These are phyloP conservation scores for Cantharis lateralis DNA, from an alignment of 2,888 invertebrate species.

Conservation along the genomic window DNA sequence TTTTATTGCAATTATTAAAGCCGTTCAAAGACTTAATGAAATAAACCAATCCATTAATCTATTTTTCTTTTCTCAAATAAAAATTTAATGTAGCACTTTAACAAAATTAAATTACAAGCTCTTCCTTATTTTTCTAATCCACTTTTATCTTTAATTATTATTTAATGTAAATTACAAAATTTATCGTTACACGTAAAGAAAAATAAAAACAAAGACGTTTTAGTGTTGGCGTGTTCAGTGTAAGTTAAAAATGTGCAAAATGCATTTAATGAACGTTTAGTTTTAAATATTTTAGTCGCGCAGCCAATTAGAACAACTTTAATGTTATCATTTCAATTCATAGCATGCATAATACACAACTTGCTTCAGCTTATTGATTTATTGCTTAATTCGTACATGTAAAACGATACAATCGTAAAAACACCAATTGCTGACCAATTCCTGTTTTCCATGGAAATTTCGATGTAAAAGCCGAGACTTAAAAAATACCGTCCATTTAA, in stretches of 20 bases:
- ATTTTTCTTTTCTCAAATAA: not conserved
- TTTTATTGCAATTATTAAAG: not conserved
- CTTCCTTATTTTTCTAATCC: not conserved
- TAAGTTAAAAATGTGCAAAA: not conserved
- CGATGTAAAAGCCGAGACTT: not conserved
- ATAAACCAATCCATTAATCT: not conserved
- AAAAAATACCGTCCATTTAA: not conserved
- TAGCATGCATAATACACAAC: constrained; percentile 18
- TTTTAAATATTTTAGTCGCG: constrained; percentile 15
- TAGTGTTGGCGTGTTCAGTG: not conserved
- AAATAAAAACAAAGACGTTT: not conserved
- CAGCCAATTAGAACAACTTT: constrained; percentile 9
- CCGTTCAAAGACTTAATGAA: not conserved
- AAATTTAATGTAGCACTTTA: not conserved
- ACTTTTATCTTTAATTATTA: not conserved
- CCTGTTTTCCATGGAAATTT: not conserved
- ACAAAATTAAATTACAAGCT: not conserved
- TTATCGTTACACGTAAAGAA: not conserved
- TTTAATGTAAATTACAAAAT: not conserved
- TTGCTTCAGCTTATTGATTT: constrained; percentile 16
- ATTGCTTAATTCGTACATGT: constrained; percentile 7
- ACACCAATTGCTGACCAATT: not conserved
- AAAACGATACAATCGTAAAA: not conserved
- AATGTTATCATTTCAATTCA: constrained; percentile 19
- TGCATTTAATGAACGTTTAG: not conserved